Base-by-base conservation (phyloP, 2,797 vertebrate genomes). In the Harpagifer antarcticus region DNA sequence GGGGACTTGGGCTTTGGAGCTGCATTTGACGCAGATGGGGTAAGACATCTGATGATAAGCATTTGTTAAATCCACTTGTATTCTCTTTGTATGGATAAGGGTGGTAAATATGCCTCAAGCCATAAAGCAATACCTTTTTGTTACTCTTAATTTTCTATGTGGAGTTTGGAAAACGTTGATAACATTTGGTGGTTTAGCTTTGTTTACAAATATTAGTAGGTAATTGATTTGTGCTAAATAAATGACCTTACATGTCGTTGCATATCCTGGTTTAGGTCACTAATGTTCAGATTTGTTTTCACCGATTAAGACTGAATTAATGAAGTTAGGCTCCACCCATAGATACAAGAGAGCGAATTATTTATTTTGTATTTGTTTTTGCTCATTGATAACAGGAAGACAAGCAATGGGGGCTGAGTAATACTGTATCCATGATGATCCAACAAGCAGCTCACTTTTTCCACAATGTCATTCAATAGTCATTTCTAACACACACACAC, bases 11-110 rank as follows among this genome's bases (percentile, higher is more conserved):
- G 98, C 72, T 97, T 99, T 90, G 98, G 98, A 85, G 98, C 97
- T 55, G 98, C 98, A 1, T 99, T 99, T 89, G 98, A 99, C 93
- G 98, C 97, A n/a, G 98, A 99, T 42, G 98, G 98, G 93, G 98
- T 99, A 93, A 95, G 81, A 44, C 20, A 20, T 40, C 9, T 42
- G 4, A 16, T 44, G 4, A 31, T 10, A 10, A 31, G 20, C 1
- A 37, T 37, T 12, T 50, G 9, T 52, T 23, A 33, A 44, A 55
- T 31, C n/a, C 0, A 33, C 17, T 19, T 55, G 33, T 54, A 6
- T 66, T 54, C 7, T 55, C 17, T 0, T 11, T 4, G 27, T 62
- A 33, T 48, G 33, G 61, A 63, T 33, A 37, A 1, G 31, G 49
- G 12, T 37, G n/a, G 8, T 12, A 11, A 48, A 37, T 37, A 50